Evolutionary conservation across 2,797 vertebrate genomes (phyloP).

Genomic region (Emys orbicularis): DNA sequence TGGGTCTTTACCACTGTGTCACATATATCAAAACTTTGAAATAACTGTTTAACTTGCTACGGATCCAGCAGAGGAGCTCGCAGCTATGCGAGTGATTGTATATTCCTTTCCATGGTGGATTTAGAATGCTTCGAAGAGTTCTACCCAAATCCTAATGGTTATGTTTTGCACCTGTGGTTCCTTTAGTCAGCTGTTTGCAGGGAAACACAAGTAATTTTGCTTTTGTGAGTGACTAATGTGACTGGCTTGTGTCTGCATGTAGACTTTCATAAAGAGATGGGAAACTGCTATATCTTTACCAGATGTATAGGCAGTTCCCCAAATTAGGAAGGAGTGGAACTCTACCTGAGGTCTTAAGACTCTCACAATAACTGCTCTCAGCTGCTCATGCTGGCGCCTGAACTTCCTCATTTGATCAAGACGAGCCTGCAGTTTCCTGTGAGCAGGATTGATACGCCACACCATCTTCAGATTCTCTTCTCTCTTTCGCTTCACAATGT

Average conservation of each 20-base stretch:
- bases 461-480: constrained; percentile 99
- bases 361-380: constrained; percentile 96
- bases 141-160: background rate
- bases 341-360: constrained; percentile 94
- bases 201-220: background rate
- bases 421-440: constrained; percentile 94
- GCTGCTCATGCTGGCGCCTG: constrained; percentile 95
- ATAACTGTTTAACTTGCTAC: background rate
- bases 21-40: background rate
- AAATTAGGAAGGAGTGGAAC: background rate
- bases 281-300: background rate
- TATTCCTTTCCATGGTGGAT: background rate
- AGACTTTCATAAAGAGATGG: background rate
- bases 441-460: constrained; percentile 97
- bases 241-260: background rate
- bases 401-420: constrained; percentile 99
- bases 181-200: background rate
- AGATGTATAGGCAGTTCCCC: background rate
- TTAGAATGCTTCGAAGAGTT: background rate
- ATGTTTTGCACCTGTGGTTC: background rate
- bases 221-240: background rate
- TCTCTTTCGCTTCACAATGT: constrained; percentile 97
- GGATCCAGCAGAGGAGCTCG: background rate
- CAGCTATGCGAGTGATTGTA: background rate
- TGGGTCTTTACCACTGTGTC: background rate